Conservation (phyloP, 2,797 vertebrate genomes). For the Gouania willdenowi region DNA sequence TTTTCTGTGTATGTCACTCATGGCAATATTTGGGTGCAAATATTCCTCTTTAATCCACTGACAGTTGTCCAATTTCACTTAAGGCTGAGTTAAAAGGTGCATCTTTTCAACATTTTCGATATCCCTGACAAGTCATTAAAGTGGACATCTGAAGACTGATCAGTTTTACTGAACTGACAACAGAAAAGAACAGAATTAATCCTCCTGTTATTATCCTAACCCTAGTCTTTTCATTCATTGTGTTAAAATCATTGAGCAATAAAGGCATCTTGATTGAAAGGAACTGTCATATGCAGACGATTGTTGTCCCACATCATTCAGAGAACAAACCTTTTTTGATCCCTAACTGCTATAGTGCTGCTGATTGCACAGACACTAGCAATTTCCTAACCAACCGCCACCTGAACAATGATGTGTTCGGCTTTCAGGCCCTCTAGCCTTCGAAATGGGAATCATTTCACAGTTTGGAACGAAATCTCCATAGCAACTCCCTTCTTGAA, state of each 20-base stretch:
- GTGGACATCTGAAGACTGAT: conserved; percentile 46
- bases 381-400: conserved; percentile 99
- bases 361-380: conserved; percentile 99
- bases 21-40: conserved; percentile 46
- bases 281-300: conserved; percentile 88
- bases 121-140: conserved; percentile 37
- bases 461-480: conserved; percentile 99
- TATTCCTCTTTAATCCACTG: conserved; percentile 47
- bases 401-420: conserved; percentile 99
- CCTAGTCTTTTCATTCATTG: conserved; percentile 65
- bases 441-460: conserved; percentile 99
- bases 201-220: conserved; percentile 65
- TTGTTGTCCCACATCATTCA: conserved; percentile 99
- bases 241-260: conserved; percentile 51
- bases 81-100: conserved; percentile 26
- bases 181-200: conserved; percentile 71
- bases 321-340: conserved; percentile 99
- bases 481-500: conserved; percentile 99
- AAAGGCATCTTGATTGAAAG: conserved; percentile 87
- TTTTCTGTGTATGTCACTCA: conserved; percentile 50
- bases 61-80: conserved; percentile 15
- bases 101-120: conserved; percentile 26
- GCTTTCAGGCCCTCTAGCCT: conserved; percentile 98
- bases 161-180: conserved; percentile 51
- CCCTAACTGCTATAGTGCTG: conserved; percentile 98